phyloP scores from a whole-genome alignment of 2,113 vertebrate species.

The Rhipidura dahli region DNA sequence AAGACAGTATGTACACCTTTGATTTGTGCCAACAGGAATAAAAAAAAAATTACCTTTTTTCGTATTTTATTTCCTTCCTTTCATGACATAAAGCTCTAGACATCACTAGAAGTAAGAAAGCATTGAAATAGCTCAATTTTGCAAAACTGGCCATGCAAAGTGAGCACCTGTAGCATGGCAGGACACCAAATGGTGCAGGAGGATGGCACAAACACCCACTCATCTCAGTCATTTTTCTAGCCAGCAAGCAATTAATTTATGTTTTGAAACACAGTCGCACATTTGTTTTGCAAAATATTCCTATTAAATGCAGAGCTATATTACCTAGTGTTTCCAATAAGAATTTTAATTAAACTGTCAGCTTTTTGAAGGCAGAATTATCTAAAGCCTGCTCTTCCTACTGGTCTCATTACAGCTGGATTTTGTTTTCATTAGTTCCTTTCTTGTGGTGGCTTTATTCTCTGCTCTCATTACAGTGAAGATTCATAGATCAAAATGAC shows the following conservation, averaged over 20 bases:
- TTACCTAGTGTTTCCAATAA: constrained; percentile 27
- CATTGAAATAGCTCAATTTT: not conserved
- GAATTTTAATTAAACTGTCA: constrained; percentile 71
- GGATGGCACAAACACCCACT: not conserved
- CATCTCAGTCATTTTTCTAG: not conserved
- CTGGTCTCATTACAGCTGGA: constrained; percentile 54
- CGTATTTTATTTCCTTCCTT: not conserved
- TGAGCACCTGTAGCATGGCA: not conserved
- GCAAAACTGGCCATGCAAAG: not conserved
- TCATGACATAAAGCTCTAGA: not conserved
- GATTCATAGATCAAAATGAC: constrained; percentile 49
- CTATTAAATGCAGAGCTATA: constrained; percentile 27
- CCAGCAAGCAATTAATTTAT: constrained; percentile 3
- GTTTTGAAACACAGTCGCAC: not conserved
- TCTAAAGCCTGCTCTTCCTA: constrained; percentile 16
- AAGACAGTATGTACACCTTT: not conserved
- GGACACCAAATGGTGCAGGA: not conserved
- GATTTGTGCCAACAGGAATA: not conserved
- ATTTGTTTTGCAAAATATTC: constrained; percentile 41
- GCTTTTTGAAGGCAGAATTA: constrained; percentile 29
- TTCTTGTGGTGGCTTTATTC: constrained; percentile 54
- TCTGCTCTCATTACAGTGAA: constrained; percentile 25
- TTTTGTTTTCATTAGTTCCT: constrained; percentile 62
- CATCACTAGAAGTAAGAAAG: not conserved
- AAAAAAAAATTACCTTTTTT: not conserved